A percentile compares a stretch with the other conserved stretches of the same genome.
Evolutionary conservation across 2,113 vertebrate genomes (phyloP).

Genomic region (Chaetodon trifascialis): DNA sequence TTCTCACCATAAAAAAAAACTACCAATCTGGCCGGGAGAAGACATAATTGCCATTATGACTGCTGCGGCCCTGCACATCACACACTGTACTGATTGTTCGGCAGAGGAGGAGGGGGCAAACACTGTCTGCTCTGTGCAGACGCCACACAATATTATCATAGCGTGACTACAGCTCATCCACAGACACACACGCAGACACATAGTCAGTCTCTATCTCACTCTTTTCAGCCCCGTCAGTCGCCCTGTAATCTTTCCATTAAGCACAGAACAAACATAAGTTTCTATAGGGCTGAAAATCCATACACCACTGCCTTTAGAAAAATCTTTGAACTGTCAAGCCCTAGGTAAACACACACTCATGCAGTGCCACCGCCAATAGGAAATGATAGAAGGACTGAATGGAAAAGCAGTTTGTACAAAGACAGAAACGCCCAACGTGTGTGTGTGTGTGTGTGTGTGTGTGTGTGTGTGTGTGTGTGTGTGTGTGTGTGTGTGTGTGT

Average conservation of each 20-base stretch:
- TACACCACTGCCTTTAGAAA: constrained; percentile 31
- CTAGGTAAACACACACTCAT: constrained; percentile 65
- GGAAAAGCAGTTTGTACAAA: constrained; percentile 70
- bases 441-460: too few species aligned
- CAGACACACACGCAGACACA: constrained; percentile 4
- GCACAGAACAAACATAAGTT: constrained; percentile 66
- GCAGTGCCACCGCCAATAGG: constrained; percentile 52
- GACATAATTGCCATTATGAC: constrained; percentile 78
- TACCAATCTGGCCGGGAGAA: constrained; percentile 63
- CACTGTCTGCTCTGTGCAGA: constrained; percentile 74
- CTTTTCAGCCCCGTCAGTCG: constrained; percentile 42
- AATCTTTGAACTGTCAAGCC: constrained; percentile 51
- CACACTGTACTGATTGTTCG: constrained; percentile 77
- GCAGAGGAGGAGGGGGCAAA: constrained; percentile 52
- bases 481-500: constrained; percentile 21
- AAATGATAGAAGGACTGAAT: constrained; percentile 69
- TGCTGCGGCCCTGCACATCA: constrained; percentile 66
- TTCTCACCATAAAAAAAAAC: constrained; percentile 60
- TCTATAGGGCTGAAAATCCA: constrained; percentile 62
- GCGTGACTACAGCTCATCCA: constrained; percentile 76
- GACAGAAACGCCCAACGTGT: constrained; percentile 69
- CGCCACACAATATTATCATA: constrained; percentile 74
- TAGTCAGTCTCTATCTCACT: constrained; percentile 29
- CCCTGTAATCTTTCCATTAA: constrained; percentile 62
- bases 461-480: constrained; percentile 22